These are phyloP conservation scores for Limonius californicus DNA, from an alignment of 1,140 invertebrate species.

Conservation along the genomic window DNA sequence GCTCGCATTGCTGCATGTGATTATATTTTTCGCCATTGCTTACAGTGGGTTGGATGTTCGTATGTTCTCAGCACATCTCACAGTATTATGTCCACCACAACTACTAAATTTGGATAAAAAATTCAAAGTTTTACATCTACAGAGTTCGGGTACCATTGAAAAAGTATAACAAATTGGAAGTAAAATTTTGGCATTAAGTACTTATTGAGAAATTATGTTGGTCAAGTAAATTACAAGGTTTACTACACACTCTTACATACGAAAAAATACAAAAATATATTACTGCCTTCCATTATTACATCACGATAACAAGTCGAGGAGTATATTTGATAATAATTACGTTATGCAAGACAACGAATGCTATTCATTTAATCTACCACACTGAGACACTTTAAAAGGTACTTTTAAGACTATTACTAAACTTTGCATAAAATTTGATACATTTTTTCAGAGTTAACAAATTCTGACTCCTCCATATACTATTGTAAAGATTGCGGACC, in stretches of 20 bases:
- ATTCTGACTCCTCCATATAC: too few relatives aligned
- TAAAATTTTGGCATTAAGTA: slow-evolving; percentile 6
- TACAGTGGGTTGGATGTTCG: too few relatives aligned
- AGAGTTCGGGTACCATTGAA: neutral
- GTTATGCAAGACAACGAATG: neutral
- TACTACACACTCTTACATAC: neutral
- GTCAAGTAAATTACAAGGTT: slow-evolving; percentile 8
- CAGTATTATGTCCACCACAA: neutral
- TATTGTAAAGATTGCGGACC: too few relatives aligned
- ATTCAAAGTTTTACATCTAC: neutral
- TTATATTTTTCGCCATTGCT: too few relatives aligned
- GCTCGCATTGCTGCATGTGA: too few relatives aligned
- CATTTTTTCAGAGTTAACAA: too few relatives aligned
- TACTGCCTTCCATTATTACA: slow-evolving; percentile 8
- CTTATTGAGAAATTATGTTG: slow-evolving; percentile 7
- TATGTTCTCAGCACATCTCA: too few relatives aligned
- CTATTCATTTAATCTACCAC: slow-evolving; percentile 1
- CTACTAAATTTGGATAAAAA: slow-evolving; percentile 2
- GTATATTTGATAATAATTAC: slow-evolving; percentile 1
- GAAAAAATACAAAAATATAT: slow-evolving; percentile 8
- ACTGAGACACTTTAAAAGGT: slow-evolving; percentile 8
- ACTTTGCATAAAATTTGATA: too few relatives aligned
- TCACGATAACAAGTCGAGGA: slow-evolving; percentile 2
- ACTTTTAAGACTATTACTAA: neutral
- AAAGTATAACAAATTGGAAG: neutral